Conservation (phyloP, 2,888 invertebrate genomes). For the Clunio marinus region DNA sequence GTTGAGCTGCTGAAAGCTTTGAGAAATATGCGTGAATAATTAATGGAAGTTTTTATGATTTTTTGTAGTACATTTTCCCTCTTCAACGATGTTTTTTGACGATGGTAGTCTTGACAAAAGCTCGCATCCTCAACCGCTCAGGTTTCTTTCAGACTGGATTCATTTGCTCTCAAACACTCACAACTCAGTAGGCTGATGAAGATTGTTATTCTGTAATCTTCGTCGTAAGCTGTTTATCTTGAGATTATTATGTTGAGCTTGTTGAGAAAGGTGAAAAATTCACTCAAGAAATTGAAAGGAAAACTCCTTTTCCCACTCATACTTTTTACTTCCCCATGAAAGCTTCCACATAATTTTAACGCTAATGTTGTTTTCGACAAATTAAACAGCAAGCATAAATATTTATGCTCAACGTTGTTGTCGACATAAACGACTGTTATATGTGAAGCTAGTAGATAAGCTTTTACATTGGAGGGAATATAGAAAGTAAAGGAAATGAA, state of each 20-base stretch:
- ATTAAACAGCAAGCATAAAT: neutral
- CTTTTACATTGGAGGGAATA: too few relatives aligned
- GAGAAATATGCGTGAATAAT: conserved; percentile 19
- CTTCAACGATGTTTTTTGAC: too few relatives aligned
- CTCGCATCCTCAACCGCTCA: neutral
- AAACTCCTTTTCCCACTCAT: too few relatives aligned
- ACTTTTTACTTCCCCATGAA: neutral
- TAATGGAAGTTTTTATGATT: neutral
- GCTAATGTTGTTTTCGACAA: neutral
- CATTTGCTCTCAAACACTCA: neutral
- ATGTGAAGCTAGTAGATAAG: neutral
- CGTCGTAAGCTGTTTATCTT: conserved; percentile 24
- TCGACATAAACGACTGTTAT: neutral
- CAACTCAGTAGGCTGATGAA: neutral
- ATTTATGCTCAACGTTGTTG: conserved; percentile 14
- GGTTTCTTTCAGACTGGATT: neutral
- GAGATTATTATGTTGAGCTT: conserved; percentile 10
- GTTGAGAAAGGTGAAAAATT: neutral
- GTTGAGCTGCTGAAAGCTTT: neutral
- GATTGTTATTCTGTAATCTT: conserved; percentile 25
- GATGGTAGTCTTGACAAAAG: too few relatives aligned
- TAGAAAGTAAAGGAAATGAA: too few relatives aligned
- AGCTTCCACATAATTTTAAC: neutral
- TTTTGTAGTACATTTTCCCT: neutral
- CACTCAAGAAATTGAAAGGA: neutral